Evolutionary conservation across 2,888 invertebrate genomes (phyloP).

Genomic region (Drosophila anceps): DNA sequence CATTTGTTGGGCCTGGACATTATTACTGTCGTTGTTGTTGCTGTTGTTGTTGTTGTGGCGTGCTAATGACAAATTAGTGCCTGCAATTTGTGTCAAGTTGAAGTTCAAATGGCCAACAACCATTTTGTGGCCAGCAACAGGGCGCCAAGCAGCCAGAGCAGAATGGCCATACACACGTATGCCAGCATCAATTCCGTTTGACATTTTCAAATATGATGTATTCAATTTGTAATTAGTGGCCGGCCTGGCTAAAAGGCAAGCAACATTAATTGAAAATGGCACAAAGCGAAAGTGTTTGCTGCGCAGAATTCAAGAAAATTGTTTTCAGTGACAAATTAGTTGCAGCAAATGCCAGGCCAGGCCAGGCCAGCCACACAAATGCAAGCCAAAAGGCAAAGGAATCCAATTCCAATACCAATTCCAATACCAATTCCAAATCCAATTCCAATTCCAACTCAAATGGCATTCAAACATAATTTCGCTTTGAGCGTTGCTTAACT

Average conservation of each 20-base stretch:
- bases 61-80: constrained; percentile 67
- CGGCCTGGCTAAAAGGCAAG: not conserved
- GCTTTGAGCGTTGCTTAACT: not conserved
- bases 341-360: constrained; percentile 1
- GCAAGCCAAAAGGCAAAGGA: not conserved
- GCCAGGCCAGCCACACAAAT: not conserved
- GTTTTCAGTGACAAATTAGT: constrained; percentile 35
- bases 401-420: not conserved
- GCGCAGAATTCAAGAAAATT: constrained; percentile 14
- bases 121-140: constrained; percentile 31
- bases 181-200: constrained; percentile 19
- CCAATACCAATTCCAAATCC: not conserved
- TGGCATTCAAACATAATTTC: not conserved
- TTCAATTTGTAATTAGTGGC: constrained; percentile 50
- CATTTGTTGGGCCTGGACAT: constrained; percentile 33
- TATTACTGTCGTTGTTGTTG: constrained; percentile 12
- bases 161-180: constrained; percentile 9
- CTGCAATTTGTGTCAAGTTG: constrained; percentile 62
- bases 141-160: not conserved
- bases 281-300: constrained; percentile 1
- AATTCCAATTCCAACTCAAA: not conserved
- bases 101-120: constrained; percentile 48
- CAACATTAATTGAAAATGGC: constrained; percentile 43
- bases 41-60: constrained; percentile 22
- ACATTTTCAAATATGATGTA: constrained; percentile 41